Base-by-base conservation (phyloP, 2,797 vertebrate genomes). In the Telmatherina bonti region DNA sequence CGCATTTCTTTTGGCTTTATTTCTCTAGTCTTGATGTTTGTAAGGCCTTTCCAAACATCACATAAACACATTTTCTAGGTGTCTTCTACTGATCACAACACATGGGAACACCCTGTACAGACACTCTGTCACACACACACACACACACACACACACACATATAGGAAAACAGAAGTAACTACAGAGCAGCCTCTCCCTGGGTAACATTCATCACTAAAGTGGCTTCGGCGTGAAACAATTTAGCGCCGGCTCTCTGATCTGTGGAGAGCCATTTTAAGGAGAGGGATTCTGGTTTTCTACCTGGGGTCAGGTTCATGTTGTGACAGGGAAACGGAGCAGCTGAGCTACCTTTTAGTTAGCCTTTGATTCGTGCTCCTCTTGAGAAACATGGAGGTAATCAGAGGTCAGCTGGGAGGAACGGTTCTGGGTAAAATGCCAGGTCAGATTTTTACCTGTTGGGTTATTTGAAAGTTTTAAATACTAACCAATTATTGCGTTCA, bases 61-160 rank as follows among this genome's bases (percentile, higher is more conserved):
- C 57, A 49, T 47, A n/a, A 13, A 38, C 49, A 10, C 27, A 52
- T 43, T 12, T 22, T 12, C 6, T 41, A 43, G 16, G 38, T 43
- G 15, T 59, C 33, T 5, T 27, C 43, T 33, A 62, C 74, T 1
- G 55, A 66, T 76, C 62, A 36, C 58, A 33, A 70, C 38, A 31
- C 20, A 7, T n/a, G 43, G 58, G 57, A 72, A 55, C 75, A 76
- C 6, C 56, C 63, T 53, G 66, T 41, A n/a, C 55, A 65, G 63
- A 62, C 0, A 2, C 53, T 61, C 52, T 36, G 55, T 51, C n/a
- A n/a, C n/a, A n/a, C n/a, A n/a, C n/a, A n/a, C n/a, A n/a, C n/a
- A n/a, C n/a, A n/a, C n/a, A n/a, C n/a, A n/a, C n/a, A n/a, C n/a
- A n/a, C 66, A 64, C 56, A 59, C 31, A 22, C 52, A 59, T n/a